Evolutionary conservation across 1,140 invertebrate genomes (phyloP).

Genomic region (Saccostrea echinata): DNA sequence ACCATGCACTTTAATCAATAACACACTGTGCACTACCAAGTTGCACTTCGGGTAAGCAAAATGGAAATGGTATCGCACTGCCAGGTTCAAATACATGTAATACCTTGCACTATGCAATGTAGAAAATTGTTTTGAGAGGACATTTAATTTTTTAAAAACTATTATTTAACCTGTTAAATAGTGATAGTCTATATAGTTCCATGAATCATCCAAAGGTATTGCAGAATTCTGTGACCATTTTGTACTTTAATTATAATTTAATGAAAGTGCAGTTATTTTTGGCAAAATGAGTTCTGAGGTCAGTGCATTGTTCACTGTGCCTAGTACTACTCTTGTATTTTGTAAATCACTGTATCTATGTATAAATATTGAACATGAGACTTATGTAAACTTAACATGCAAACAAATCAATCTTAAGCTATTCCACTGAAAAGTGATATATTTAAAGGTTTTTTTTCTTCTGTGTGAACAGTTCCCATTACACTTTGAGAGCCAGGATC

Average conservation of each 20-base stretch:
- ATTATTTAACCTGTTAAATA: too few relatives aligned
- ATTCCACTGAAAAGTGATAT: slow-evolving; percentile 8
- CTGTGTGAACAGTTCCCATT: slow-evolving; percentile 7
- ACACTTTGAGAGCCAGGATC: neutral
- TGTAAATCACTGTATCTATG: neutral
- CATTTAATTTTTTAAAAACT: too few relatives aligned
- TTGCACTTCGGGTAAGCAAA: too few relatives aligned
- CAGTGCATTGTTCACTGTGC: neutral
- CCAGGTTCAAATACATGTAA: too few relatives aligned
- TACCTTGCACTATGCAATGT: too few relatives aligned
- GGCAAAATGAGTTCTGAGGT: neutral
- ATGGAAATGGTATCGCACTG: too few relatives aligned
- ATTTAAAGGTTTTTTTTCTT: neutral
- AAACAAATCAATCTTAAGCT: slow-evolving; percentile 13
- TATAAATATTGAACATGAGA: slow-evolving; percentile 33
- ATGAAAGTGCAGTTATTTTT: neutral
- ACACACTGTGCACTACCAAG: too few relatives aligned
- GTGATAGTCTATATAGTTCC: too few relatives aligned
- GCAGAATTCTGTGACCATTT: too few relatives aligned
- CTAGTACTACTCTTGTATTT: neutral
- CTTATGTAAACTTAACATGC: slow-evolving; percentile 14
- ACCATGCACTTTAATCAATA: too few relatives aligned
- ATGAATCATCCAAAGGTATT: too few relatives aligned
- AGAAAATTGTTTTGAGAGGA: too few relatives aligned
- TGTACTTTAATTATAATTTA: neutral